Conservation (phyloP, 2,113 vertebrate species). For the Erythrolamprus reginae region DNA sequence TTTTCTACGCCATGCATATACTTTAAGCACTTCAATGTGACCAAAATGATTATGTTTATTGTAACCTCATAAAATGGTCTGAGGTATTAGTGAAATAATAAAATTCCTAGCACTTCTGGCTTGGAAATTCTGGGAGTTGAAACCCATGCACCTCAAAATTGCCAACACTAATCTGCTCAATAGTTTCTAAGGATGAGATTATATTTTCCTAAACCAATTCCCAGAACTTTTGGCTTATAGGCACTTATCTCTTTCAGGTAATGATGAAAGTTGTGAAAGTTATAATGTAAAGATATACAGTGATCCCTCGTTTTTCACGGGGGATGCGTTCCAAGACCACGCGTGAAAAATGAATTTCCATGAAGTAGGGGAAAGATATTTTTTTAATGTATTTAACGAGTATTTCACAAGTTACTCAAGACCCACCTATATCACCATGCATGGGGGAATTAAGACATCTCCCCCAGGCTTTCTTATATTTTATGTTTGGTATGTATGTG, state of each 20-base stretch:
- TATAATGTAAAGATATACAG: not conserved
- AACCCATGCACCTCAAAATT: not conserved
- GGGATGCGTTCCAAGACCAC: no score
- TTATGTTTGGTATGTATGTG: no score
- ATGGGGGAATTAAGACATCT: no score
- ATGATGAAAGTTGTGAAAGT: not conserved
- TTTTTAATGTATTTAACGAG: no score
- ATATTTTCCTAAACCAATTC: not conserved
- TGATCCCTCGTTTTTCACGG: no score
- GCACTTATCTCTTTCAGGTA: not conserved
- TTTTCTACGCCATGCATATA: not conserved
- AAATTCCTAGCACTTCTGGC: not conserved
- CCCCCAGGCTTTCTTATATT: no score
- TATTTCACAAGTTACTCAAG: no score
- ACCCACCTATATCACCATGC: no score
- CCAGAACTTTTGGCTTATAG: not conserved
- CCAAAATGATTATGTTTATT: not conserved
- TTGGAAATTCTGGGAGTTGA: not conserved
- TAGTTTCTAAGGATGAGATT: not conserved
- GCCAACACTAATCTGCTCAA: not conserved
- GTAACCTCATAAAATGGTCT: not conserved
- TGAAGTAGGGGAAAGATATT: no score
- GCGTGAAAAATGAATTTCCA: no score
- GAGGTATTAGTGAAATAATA: not conserved
- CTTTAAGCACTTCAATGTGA: not conserved